Evolutionary conservation across 2,113 vertebrate species (phyloP), one percentile per base, ranked within the genome.

Genomic region (Menidia beryllina): DNA sequence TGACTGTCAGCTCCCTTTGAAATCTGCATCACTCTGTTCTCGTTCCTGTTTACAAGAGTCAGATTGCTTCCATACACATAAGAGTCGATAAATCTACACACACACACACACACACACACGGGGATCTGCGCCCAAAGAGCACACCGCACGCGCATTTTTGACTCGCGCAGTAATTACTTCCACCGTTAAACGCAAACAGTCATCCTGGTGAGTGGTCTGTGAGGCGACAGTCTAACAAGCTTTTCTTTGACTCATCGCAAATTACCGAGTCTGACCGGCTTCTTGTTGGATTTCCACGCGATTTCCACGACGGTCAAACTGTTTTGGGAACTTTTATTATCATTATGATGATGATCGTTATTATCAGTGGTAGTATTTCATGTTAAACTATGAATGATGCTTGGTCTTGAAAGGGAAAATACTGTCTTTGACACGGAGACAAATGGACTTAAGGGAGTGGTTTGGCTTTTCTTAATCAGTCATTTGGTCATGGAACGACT

Each of bases 1-100:
- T 66, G 54, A 21, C 24, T 19, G 49, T n/a, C 15, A 11, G 58
- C 51, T 41, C n/a, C n/a, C 83, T 82, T 81, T 82, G 77, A 87
- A 79, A 82, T 74, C 59, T 67, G 72, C 77, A 82, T 85, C 78
- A 58, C 48, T 27, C n/a, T 27, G 5, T 43, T 77, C 79, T 82
- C 69, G 66, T 86, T 88, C 74, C 58, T 88, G 85, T 92, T 89
- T 89, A 88, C 75, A 80, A 83, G 81, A 79, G 65, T 87, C 49
- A 89, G 88, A 93, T 87, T 83, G 90, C 83, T 91, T 90, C 89
- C 89, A 89, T 86, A 88, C 83, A 79, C 80, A 50, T 56, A 39
- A 69, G 68, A 62, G 69, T 61, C 27, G 65, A 71, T 75, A 59
- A 58, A 72, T 62, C 25, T 59, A 52, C 55, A 62, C 56, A 72